phyloP scores from a whole-genome alignment of 2,888 invertebrate species.

The Harpalus rubripes region DNA sequence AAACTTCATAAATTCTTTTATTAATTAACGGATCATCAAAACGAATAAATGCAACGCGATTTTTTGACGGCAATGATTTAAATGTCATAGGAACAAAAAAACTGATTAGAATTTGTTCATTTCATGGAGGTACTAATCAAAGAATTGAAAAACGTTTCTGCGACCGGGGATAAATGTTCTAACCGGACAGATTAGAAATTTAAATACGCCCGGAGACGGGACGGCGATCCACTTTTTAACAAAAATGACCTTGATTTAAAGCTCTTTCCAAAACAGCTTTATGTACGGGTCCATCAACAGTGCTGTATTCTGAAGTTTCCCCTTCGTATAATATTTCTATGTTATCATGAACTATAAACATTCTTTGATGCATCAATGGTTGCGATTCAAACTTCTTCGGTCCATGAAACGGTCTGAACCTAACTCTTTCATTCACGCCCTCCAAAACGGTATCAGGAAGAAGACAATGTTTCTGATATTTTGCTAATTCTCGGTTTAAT shows the following conservation, averaged over 20 bases:
- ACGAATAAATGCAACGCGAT: too few relatives aligned
- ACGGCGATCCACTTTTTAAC: neutral
- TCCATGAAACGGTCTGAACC: constrained; percentile 78
- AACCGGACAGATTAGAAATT: too few relatives aligned
- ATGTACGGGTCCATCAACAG: constrained; percentile 82
- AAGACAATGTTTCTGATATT: constrained; percentile 82
- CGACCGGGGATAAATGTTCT: too few relatives aligned
- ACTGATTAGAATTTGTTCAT: too few relatives aligned
- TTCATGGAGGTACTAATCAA: too few relatives aligned
- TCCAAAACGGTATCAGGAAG: constrained; percentile 86
- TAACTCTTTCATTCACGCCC: constrained; percentile 82
- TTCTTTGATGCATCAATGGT: constrained; percentile 82
- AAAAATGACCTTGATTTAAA: constrained; percentile 74
- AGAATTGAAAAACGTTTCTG: too few relatives aligned
- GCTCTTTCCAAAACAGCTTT: constrained; percentile 82
- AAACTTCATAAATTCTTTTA: too few relatives aligned
- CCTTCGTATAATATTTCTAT: constrained; percentile 85
- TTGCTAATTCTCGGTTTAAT: constrained; percentile 77
- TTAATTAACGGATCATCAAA: too few relatives aligned
- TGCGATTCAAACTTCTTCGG: constrained; percentile 76
- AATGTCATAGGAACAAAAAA: too few relatives aligned
- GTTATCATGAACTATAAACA: constrained; percentile 86
- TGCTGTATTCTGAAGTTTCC: constrained; percentile 80
- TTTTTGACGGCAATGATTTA: too few relatives aligned
- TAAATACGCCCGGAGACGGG: too few relatives aligned